Evolutionary conservation across 2,888 invertebrate genomes (phyloP).

Genomic region (Dusona sp.): DNA sequence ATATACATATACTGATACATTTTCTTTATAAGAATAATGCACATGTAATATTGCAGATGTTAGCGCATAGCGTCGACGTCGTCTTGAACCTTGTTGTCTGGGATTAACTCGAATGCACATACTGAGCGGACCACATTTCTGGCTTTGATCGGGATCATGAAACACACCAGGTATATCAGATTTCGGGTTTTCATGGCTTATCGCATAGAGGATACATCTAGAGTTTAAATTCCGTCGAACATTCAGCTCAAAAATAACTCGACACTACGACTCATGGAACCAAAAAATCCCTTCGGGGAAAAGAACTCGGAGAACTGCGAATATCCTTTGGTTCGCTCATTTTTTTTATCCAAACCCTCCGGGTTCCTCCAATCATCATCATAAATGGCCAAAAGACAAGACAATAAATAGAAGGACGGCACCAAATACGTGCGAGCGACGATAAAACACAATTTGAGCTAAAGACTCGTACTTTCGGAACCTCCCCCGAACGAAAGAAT

Average conservation of each 20-base stretch:
- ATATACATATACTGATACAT: slow-evolving; percentile 29
- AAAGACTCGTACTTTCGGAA: slow-evolving; percentile 82
- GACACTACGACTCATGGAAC: slow-evolving; percentile 14
- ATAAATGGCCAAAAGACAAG: slow-evolving; percentile 21
- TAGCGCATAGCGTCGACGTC: slow-evolving; percentile 19
- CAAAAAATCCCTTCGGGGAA: slow-evolving; percentile 70
- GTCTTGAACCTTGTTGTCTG: slow-evolving; percentile 34
- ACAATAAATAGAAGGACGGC: slow-evolving; percentile 2
- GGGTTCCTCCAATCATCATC: slow-evolving; percentile 69
- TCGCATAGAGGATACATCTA: neutral
- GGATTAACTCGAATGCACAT: slow-evolving; percentile 26
- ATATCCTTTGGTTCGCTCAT: slow-evolving; percentile 42
- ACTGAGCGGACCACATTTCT: slow-evolving; percentile 51
- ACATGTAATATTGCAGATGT: slow-evolving; percentile 32
- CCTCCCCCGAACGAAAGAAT: slow-evolving; percentile 71
- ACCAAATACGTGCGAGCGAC: slow-evolving; percentile 76
- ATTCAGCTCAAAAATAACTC: slow-evolving; percentile 28
- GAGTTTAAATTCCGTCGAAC: neutral
- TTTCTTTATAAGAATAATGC: slow-evolving; percentile 18
- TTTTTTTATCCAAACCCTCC: slow-evolving; percentile 20
- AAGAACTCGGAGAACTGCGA: slow-evolving; percentile 64
- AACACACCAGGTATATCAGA: slow-evolving; percentile 31
- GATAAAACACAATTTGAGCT: slow-evolving; percentile 84
- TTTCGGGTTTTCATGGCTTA: slow-evolving; percentile 44
- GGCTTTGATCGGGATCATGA: slow-evolving; percentile 54